Evolutionary conservation across 2,888 invertebrate species (phyloP).

Genomic region (Seladonia tumulorum): DNA sequence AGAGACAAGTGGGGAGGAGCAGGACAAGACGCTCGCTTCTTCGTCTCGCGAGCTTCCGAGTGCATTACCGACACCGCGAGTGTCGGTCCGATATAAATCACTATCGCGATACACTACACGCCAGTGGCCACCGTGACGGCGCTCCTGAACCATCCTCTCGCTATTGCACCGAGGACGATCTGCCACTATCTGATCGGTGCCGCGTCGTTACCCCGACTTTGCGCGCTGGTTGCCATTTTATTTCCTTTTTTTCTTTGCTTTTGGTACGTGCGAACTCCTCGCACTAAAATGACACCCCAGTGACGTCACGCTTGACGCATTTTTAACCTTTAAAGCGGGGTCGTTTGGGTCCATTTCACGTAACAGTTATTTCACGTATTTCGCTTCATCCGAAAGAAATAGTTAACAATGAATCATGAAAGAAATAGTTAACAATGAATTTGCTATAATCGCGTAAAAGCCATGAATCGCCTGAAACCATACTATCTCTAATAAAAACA

Average conservation of each 20-base stretch:
- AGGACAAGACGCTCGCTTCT: background rate
- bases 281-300: background rate
- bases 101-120: background rate
- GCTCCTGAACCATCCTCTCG: background rate
- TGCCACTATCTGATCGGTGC: constrained; percentile 1
- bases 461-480: too few species aligned
- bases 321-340: too few species aligned
- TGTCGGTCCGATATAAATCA: constrained; percentile 1
- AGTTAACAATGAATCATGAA: too few species aligned
- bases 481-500: too few species aligned
- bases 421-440: too few species aligned
- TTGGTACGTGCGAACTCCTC: background rate
- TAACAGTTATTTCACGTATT: too few species aligned
- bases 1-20: constrained; percentile 15
- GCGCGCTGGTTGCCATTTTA: background rate
- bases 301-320: background rate
- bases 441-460: too few species aligned
- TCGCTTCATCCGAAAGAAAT: too few species aligned
- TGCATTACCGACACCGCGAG: background rate
- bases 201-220: background rate
- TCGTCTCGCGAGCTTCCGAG: background rate
- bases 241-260: background rate
- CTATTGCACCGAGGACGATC: background rate
- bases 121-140: background rate
- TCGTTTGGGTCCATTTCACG: too few species aligned